These are phyloP conservation scores for Hepsetus odoe DNA, from an alignment of 2,113 vertebrate genomes.

Conservation along the genomic window DNA sequence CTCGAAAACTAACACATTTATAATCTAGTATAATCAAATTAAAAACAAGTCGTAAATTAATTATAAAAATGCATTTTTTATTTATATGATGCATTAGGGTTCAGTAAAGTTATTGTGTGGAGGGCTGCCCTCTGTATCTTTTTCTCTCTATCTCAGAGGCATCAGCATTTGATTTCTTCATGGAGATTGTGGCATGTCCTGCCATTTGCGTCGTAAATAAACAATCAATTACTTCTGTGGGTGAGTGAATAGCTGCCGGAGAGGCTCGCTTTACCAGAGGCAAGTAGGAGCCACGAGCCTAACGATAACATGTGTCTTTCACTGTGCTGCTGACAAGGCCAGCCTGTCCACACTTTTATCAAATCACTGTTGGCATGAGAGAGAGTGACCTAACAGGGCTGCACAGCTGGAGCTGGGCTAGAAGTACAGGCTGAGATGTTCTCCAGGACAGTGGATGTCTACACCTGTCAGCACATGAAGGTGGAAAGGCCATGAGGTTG, in stretches of 20 bases:
- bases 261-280: conserved; percentile 7
- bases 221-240: conserved; percentile 36
- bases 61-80: no score
- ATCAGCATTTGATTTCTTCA: neutral
- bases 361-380: conserved; percentile 4
- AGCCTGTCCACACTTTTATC: conserved; percentile 27
- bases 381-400: neutral
- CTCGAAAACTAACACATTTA: no score
- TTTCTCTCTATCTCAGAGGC: neutral
- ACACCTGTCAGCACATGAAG: neutral
- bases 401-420: neutral
- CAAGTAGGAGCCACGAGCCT: conserved; percentile 1
- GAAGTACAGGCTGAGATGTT: neutral
- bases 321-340: conserved; percentile 8
- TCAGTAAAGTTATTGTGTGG: no score
- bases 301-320: conserved; percentile 23
- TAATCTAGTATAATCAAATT: no score
- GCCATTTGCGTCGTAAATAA: conserved; percentile 40
- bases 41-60: no score
- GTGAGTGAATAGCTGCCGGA: conserved; percentile 39
- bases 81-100: no score
- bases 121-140: neutral
- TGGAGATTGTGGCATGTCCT: neutral
- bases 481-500: neutral
- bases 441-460: conserved; percentile 3